These are phyloP conservation scores for Taeniopygia guttata DNA, from an alignment of 2,797 vertebrate genomes.

Conservation along the genomic window DNA sequence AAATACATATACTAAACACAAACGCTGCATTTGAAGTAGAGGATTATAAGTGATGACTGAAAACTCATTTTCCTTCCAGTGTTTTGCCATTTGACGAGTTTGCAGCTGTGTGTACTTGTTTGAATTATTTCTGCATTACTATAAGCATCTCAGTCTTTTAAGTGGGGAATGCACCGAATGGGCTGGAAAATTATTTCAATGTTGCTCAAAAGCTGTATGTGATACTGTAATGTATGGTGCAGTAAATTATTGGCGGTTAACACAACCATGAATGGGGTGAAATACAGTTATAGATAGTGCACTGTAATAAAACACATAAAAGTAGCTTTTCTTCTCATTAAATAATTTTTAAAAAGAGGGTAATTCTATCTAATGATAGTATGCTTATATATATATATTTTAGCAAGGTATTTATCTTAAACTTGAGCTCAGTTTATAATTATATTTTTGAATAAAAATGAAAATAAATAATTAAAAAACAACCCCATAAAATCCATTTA, in stretches of 20 bases:
- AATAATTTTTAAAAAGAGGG: neutral
- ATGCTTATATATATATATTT: neutral
- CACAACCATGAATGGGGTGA: neutral
- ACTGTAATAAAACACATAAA: neutral
- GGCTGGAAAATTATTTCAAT: slow-evolving; percentile 23
- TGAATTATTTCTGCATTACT: slow-evolving; percentile 4
- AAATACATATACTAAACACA: neutral
- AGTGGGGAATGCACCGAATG: slow-evolving; percentile 16
- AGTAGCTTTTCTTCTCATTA: neutral
- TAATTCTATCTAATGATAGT: rapidly evolving
- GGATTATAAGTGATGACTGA: neutral
- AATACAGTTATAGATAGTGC: neutral
- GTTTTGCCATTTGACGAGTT: slow-evolving; percentile 8
- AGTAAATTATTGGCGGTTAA: neutral
- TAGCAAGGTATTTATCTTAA: neutral
- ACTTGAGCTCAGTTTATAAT: neutral
- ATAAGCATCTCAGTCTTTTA: neutral
- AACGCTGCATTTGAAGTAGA: neutral
- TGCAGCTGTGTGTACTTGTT: neutral
- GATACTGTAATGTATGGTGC: neutral
- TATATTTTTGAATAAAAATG: neutral
- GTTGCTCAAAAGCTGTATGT: neutral
- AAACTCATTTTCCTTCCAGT: neutral
- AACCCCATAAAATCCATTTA: neutral
- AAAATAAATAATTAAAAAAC: neutral